Base-by-base conservation (phyloP, 1,140 invertebrate species). In the Heliconius hermathena region DNA sequence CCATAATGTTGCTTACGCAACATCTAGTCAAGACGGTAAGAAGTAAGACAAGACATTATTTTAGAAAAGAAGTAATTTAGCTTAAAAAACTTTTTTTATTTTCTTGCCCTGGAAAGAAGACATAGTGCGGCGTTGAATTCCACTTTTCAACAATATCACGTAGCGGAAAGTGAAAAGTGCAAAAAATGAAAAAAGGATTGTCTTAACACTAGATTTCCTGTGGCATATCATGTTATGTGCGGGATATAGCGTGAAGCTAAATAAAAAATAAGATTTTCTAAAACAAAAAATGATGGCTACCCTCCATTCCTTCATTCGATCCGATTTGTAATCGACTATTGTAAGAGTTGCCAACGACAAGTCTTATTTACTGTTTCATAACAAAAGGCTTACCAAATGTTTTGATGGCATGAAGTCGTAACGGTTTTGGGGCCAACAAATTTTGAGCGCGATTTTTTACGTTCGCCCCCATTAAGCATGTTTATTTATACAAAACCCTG, bases 311-410 rank as follows among this genome's bases (percentile, higher is more conserved):
- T n/a, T 20, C 66, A 66, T 36, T 77, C 52, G 75, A 71, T 77
- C 75, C 66, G 75, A 77, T 71, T 77, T 71, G 60, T 77, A 77
- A 71, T 71, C 57, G 75, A 77, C 75, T 71, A 52, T 77, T 77
- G 75, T 77, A 52, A 77, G 52, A 38, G 75, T 36, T 77, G 71
- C 66, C 75, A 77, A 36, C 66, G 75, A 77, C 75, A 77, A 77
- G 20, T 66, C 66, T 71, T 71, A 76, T 77, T 77, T 77, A 71
- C 60, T 52, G 75, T 77, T 60, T 76, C 74, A 77, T 46, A 71
- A 77, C 75, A 77, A 77, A 77, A 76, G 60, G 75, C 29, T 77
- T 71, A 49, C 66, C 41, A 71, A 71, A 77, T 71, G 41, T 77
- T 76, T 77, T 76, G 66, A 77, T 77, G 75, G 60, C 41, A 77